Conservation (phyloP, 1,140 invertebrate species). For the Panulirus ornatus region DNA sequence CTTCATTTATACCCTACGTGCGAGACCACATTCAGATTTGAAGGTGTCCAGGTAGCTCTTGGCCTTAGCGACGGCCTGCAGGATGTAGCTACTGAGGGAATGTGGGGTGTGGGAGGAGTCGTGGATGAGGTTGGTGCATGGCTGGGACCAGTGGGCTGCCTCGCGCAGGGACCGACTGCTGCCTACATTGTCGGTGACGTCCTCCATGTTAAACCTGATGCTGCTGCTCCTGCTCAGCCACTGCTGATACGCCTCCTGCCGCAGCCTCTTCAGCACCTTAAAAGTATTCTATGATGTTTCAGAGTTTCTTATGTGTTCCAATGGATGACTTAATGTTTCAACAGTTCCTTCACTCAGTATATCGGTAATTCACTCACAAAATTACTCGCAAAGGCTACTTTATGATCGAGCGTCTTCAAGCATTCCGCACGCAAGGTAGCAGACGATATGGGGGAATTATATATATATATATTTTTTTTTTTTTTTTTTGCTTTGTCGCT, state of each 20-base stretch:
- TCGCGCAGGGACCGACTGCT: conserved; percentile 18
- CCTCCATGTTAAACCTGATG: conserved; percentile 13
- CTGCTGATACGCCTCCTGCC: background rate
- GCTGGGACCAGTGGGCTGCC: conserved; percentile 40
- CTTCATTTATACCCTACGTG: too few relatives aligned
- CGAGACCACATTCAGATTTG: conserved; percentile 28
- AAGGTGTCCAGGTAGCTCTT: conserved; percentile 28
- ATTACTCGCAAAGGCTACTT: too few relatives aligned
- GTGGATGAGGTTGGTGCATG: conserved; percentile 29
- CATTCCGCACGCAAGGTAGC: too few relatives aligned
- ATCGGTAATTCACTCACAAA: too few relatives aligned
- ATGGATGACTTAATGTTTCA: too few relatives aligned
- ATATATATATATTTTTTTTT: too few relatives aligned
- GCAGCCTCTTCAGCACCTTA: background rate
- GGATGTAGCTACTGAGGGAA: conserved; percentile 20
- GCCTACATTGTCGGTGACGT: conserved; percentile 30
- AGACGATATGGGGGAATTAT: too few relatives aligned
- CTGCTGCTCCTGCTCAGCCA: conserved; percentile 17
- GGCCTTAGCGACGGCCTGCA: conserved; percentile 23
- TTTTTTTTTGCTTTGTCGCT: too few relatives aligned
- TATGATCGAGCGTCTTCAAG: too few relatives aligned
- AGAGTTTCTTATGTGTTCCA: too few relatives aligned
- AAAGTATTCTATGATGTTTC: too few relatives aligned
- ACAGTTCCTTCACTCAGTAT: too few relatives aligned
- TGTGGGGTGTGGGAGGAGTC: background rate